These are phyloP conservation scores for Momotus momota DNA, from an alignment of 2,797 vertebrate species.

Conservation along the genomic window DNA sequence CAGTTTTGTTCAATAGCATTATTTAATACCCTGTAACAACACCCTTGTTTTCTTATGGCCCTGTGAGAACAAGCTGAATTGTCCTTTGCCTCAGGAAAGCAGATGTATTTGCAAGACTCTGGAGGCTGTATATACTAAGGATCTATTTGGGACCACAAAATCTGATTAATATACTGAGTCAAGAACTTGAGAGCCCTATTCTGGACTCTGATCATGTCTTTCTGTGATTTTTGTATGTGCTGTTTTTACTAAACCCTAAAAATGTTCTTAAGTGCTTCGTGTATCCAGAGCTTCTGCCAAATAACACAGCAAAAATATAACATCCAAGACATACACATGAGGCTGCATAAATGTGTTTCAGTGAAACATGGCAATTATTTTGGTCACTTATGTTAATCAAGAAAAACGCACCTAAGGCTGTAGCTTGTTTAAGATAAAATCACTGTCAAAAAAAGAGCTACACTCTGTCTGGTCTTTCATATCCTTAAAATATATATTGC, in stretches of 20 bases:
- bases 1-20: neutral
- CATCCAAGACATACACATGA: rapidly evolving
- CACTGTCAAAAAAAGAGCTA: neutral
- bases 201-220: neutral
- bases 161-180: neutral
- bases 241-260: neutral
- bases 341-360: neutral
- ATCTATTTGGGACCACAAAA: neutral
- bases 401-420: neutral
- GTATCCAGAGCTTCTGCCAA: neutral
- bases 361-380: neutral
- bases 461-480: neutral
- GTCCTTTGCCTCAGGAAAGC: neutral
- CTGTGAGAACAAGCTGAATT: neutral
- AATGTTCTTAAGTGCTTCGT: rapidly evolving
- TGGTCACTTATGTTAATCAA: neutral
- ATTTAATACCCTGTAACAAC: neutral
- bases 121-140: neutral
- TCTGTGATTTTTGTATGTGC: neutral
- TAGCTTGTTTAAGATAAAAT: neutral
- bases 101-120: neutral
- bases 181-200: neutral
- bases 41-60: rapidly evolving
- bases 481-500: neutral
- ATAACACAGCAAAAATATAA: neutral